phyloP scores from a whole-genome alignment of 2,888 invertebrate genomes.

The Andricus quercusramuli region DNA sequence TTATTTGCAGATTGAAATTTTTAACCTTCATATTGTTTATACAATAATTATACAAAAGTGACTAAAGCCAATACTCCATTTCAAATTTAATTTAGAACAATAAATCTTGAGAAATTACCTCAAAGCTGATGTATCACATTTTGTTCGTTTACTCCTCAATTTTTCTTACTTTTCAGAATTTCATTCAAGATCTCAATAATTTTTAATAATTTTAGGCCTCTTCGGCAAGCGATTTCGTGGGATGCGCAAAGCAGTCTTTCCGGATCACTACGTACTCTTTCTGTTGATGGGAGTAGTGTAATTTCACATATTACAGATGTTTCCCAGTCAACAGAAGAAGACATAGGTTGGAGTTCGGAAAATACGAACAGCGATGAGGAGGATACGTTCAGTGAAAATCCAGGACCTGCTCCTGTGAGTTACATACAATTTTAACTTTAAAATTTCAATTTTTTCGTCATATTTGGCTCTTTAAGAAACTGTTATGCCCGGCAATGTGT shows the following conservation, averaged over 20 bases:
- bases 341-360: conserved; percentile 94
- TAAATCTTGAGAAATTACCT: too few relatives aligned
- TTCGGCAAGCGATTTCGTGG: conserved; percentile 90
- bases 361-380: conserved; percentile 95
- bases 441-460: too few relatives aligned
- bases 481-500: too few relatives aligned
- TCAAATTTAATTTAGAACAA: too few relatives aligned
- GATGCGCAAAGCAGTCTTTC: conserved; percentile 81
- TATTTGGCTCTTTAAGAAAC: too few relatives aligned
- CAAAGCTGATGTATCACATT: too few relatives aligned
- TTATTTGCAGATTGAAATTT: too few relatives aligned
- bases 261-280: conserved; percentile 74
- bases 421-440: neutral
- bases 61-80: too few relatives aligned
- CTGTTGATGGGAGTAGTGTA: conserved; percentile 75
- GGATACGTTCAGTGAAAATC: conserved; percentile 84
- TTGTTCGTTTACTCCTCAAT: too few relatives aligned
- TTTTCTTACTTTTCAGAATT: neutral
- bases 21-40: too few relatives aligned
- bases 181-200: conserved; percentile 20
- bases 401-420: conserved; percentile 80
- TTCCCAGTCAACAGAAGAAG: conserved; percentile 82
- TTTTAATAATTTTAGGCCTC: conserved; percentile 80
- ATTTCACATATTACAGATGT: conserved; percentile 74
- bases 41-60: too few relatives aligned